Percentiles rank a stretch among this genome's conserved stretches.
These are phyloP conservation scores for Listronotus bonariensis DNA, from an alignment of 1,140 invertebrate genomes.

Conservation along the genomic window DNA sequence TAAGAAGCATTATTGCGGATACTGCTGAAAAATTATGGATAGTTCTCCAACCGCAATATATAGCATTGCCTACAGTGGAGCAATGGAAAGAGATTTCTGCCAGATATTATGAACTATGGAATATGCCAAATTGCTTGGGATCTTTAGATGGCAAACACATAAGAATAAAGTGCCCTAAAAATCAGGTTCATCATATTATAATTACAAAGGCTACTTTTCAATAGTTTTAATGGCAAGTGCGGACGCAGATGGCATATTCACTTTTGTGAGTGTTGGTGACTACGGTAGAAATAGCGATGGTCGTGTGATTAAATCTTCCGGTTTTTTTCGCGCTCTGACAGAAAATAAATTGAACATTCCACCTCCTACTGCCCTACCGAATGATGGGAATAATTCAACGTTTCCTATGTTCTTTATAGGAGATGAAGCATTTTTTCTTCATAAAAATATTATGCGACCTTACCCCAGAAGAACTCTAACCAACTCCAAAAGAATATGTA, in stretches of 20 bases:
- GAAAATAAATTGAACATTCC: constrained; percentile 28
- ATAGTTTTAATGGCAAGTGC: constrained; percentile 8
- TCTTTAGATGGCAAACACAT: too few species aligned
- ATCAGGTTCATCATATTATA: too few species aligned
- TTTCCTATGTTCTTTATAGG: constrained; percentile 32
- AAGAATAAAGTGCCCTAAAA: too few species aligned
- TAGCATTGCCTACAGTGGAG: constrained; percentile 28
- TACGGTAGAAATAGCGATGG: constrained; percentile 14
- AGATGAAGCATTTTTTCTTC: constrained; percentile 38
- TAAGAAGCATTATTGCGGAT: constrained; percentile 31
- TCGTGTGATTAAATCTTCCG: constrained; percentile 15
- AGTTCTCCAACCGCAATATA: constrained; percentile 29
- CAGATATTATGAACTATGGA: too few species aligned
- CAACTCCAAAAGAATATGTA: too few species aligned
- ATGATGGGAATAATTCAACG: constrained; percentile 7
- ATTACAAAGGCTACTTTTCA: too few species aligned
- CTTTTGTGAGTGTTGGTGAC: constrained; percentile 15
- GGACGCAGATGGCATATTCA: constrained; percentile 17
- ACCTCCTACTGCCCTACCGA: constrained; percentile 1
- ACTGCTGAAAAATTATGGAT: constrained; percentile 19
- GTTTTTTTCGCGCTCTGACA: constrained; percentile 19
- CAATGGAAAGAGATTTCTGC: constrained; percentile 11
- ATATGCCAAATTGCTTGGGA: too few species aligned
- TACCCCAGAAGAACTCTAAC: too few species aligned
- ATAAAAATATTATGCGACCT: constrained; percentile 36